Conservation (phyloP, 2,113 vertebrate genomes). For the Carlito syrichta region DNA sequence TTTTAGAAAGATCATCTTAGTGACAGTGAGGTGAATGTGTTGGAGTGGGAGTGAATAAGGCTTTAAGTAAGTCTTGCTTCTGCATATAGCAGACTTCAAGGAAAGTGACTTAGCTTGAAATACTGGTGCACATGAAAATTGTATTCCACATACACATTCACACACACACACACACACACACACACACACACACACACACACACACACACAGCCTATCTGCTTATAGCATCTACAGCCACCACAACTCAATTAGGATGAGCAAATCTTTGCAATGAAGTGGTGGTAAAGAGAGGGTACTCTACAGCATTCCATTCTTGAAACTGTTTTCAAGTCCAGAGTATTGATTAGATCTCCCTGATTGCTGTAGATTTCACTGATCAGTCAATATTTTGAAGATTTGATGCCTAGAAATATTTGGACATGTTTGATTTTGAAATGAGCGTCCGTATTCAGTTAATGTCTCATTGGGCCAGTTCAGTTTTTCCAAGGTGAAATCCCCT, state of each 20-base stretch:
- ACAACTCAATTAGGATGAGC: background rate
- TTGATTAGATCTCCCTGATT: background rate
- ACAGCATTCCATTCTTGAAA: background rate
- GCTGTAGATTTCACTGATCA: conserved; percentile 21
- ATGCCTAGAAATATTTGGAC: background rate
- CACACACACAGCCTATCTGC: background rate
- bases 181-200: background rate
- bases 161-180: background rate
- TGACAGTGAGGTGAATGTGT: background rate
- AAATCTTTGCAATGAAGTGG: background rate
- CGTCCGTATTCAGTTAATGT: conserved; percentile 53
- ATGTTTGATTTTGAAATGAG: conserved; percentile 56
- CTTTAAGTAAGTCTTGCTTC: background rate
- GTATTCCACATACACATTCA: background rate
- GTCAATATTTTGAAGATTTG: conserved; percentile 7
- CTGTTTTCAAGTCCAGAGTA: background rate
- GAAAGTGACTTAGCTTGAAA: background rate
- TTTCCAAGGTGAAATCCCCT: conserved; percentile 63
- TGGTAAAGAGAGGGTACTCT: background rate
- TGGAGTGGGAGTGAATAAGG: background rate
- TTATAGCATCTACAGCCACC: background rate
- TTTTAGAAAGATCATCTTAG: conserved; percentile 1
- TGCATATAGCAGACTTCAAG: background rate
- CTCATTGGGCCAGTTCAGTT: conserved; percentile 53
- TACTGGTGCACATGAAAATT: background rate